phyloP scores from a whole-genome alignment of 2,888 invertebrate species.

The Eupithecia centaureata region DNA sequence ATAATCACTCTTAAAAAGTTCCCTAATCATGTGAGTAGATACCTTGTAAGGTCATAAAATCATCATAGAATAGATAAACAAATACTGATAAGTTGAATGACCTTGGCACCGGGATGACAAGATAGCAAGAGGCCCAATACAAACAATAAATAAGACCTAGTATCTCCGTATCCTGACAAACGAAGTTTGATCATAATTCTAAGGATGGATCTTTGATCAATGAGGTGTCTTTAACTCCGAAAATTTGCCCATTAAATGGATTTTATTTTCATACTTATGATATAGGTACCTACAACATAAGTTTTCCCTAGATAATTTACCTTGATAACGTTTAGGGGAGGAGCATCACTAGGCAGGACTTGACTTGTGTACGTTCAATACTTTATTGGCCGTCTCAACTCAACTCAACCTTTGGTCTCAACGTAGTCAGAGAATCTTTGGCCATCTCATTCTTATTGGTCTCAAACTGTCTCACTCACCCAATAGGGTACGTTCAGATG shows the following conservation, averaged over 20 bases:
- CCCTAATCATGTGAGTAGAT: not conserved
- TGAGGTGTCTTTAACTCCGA: not conserved
- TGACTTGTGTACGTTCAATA: not conserved
- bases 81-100: constrained; percentile 19
- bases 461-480: too few relatives aligned
- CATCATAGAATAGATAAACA: not conserved
- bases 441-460: too few relatives aligned
- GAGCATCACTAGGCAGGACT: not conserved
- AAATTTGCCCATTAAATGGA: not conserved
- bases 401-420: too few relatives aligned
- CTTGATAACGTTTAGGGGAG: not conserved
- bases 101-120: constrained; percentile 17
- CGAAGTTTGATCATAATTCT: not conserved
- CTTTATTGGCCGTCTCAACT: not conserved
- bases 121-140: not conserved
- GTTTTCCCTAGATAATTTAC: not conserved
- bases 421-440: too few relatives aligned
- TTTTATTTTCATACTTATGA: not conserved
- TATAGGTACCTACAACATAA: too few relatives aligned
- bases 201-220: not conserved
- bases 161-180: not conserved
- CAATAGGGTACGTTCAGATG: too few relatives aligned
- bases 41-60: not conserved
- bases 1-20: too few relatives aligned
- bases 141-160: not conserved